A percentile compares a stretch with the other conserved stretches of the same genome.
These are phyloP conservation scores for Caranx ignobilis DNA, from an alignment of 2,113 vertebrate species.

Conservation along the genomic window DNA sequence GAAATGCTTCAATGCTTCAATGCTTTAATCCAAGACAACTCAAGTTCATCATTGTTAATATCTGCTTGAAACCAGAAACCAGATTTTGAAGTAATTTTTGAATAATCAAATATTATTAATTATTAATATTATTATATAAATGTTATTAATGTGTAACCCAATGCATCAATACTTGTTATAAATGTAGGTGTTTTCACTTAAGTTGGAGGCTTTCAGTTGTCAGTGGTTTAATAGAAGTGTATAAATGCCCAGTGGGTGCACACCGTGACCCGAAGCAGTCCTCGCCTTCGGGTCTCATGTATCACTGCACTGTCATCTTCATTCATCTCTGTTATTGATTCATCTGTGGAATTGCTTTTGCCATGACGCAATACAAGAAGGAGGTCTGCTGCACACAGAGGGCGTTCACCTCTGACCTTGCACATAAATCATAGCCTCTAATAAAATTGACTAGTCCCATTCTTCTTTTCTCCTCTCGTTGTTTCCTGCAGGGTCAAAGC, in stretches of 20 bases:
- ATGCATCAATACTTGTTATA: neutral
- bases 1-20: too few species aligned
- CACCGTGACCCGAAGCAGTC: slow-evolving; percentile 34
- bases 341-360: slow-evolving; percentile 72
- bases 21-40: too few species aligned
- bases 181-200: neutral
- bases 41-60: too few species aligned
- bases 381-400: slow-evolving; percentile 36
- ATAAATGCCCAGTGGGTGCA: neutral
- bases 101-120: too few species aligned
- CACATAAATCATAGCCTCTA: slow-evolving; percentile 65
- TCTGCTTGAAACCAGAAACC: too few species aligned
- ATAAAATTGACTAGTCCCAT: slow-evolving; percentile 57
- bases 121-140: neutral
- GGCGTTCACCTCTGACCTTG: slow-evolving; percentile 60
- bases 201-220: neutral
- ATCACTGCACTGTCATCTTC: slow-evolving; percentile 56
- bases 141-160: neutral
- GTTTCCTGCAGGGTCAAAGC: slow-evolving; percentile 93
- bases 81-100: too few species aligned
- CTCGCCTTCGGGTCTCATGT: slow-evolving; percentile 33
- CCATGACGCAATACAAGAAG: slow-evolving; percentile 51
- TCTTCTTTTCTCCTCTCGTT: slow-evolving; percentile 14
- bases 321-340: slow-evolving; percentile 75
- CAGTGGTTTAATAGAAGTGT: neutral